phyloP scores from a whole-genome alignment of 2,888 invertebrate species.

The Acrocyrtus sp. region DNA sequence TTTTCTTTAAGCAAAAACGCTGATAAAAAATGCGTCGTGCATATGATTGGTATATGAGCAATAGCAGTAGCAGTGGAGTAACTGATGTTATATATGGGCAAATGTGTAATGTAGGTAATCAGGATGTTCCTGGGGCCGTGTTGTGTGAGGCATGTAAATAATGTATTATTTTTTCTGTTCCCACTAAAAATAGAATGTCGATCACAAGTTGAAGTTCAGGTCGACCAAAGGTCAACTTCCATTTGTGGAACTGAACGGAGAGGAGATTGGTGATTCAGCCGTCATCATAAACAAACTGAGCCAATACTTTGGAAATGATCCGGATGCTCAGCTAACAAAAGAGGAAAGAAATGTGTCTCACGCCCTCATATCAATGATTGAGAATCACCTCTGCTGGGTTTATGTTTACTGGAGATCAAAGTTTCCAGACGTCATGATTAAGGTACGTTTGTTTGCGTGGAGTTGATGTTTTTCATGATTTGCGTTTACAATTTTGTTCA shows the following conservation, averaged over 20 bases:
- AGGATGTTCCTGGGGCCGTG: no score
- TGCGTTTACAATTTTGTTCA: background rate
- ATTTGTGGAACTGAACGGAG: conserved; percentile 94
- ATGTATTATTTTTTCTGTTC: background rate
- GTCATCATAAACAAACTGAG: conserved; percentile 90
- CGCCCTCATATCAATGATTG: conserved; percentile 94
- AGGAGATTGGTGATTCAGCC: conserved; percentile 91
- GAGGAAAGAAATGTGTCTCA: conserved; percentile 90
- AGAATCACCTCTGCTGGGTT: conserved; percentile 90
- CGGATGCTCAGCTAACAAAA: conserved; percentile 82
- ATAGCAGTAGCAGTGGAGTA: no score
- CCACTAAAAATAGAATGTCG: conserved; percentile 78
- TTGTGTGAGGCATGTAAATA: background rate
- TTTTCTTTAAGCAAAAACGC: no score
- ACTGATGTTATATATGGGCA: no score
- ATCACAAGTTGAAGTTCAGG: conserved; percentile 92
- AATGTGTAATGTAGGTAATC: no score
- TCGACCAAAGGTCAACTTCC: conserved; percentile 95
- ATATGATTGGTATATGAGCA: no score
- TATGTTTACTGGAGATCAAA: conserved; percentile 92
- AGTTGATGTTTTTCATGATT: no score
- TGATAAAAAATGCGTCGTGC: no score
- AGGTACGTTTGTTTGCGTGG: conserved; percentile 65
- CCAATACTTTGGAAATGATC: conserved; percentile 82
- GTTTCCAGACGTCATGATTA: conserved; percentile 87